Evolutionary conservation across 92 coral and sea anemone species (phyloP).

Genomic region (Porites lobata): DNA sequence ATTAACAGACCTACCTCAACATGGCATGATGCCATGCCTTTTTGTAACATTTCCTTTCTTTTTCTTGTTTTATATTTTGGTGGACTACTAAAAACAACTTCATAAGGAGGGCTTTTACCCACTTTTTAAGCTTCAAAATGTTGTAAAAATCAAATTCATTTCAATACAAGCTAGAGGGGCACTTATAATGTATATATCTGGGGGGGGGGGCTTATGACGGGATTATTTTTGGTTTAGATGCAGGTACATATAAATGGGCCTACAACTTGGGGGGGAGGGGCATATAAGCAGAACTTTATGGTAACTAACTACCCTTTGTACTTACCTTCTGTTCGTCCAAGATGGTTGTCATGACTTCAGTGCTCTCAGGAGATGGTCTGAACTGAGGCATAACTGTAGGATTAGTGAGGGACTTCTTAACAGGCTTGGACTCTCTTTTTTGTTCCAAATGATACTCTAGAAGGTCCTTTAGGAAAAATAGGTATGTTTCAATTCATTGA

Average conservation of each 20-base stretch:
- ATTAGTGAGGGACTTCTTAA: constrained; percentile 64
- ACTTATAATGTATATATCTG: too few species aligned
- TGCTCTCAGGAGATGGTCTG: constrained; percentile 74
- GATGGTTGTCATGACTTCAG: constrained; percentile 78
- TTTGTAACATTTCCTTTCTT: too few species aligned
- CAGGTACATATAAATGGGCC: neutral
- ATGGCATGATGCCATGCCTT: neutral
- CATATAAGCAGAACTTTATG: too few species aligned
- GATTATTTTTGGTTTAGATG: neutral
- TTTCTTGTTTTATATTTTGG: too few species aligned
- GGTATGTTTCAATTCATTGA: neutral
- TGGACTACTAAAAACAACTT: too few species aligned
- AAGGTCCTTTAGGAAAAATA: constrained; percentile 30
- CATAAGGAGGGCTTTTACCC: too few species aligned
- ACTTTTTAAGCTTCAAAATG: too few species aligned
- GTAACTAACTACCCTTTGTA: too few species aligned
- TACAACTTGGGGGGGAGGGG: too few species aligned
- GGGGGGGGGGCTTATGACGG: too few species aligned
- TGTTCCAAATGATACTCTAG: constrained; percentile 51
- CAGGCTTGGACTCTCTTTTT: constrained; percentile 29
- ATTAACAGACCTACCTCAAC: neutral
- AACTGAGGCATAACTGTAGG: constrained; percentile 35
- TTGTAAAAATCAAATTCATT: too few species aligned
- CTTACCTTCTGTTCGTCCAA: constrained; percentile 87
- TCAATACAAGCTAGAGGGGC: too few species aligned